Evolutionary conservation across 2,888 invertebrate genomes (phyloP).

Genomic region (Patella pellucida): DNA sequence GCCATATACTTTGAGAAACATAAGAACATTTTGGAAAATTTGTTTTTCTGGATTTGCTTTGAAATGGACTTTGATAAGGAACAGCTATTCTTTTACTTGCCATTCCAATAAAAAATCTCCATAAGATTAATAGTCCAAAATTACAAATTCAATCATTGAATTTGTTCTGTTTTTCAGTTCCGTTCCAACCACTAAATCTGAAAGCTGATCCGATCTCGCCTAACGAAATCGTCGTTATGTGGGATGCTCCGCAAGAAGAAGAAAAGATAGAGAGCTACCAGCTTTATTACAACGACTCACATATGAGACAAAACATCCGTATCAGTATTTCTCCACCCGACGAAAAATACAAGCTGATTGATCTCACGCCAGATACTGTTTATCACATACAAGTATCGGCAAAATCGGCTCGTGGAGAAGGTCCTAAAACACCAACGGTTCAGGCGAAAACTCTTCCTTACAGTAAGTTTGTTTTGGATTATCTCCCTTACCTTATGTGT

Average conservation of each 20-base stretch:
- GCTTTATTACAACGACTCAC: constrained; percentile 87
- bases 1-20: no score
- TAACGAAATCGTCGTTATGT: constrained; percentile 89
- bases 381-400: constrained; percentile 98
- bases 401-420: constrained; percentile 89
- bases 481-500: neutral
- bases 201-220: constrained; percentile 78
- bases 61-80: no score
- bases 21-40: no score
- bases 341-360: constrained; percentile 82
- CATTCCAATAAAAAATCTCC: no score
- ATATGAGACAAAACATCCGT: constrained; percentile 58
- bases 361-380: constrained; percentile 93
- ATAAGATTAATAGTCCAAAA: no score
- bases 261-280: constrained; percentile 96
- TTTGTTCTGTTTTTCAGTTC: constrained; percentile 78
- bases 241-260: constrained; percentile 86
- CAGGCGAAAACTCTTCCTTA: constrained; percentile 96
- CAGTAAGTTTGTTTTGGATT: constrained; percentile 80
- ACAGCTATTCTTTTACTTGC: no score
- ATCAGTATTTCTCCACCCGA: constrained; percentile 60
- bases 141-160: no score
- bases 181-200: constrained; percentile 93
- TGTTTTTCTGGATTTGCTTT: no score
- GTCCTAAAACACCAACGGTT: constrained; percentile 93